Conservation (phyloP, 2,888 invertebrate genomes). For the Phortica okadai region DNA sequence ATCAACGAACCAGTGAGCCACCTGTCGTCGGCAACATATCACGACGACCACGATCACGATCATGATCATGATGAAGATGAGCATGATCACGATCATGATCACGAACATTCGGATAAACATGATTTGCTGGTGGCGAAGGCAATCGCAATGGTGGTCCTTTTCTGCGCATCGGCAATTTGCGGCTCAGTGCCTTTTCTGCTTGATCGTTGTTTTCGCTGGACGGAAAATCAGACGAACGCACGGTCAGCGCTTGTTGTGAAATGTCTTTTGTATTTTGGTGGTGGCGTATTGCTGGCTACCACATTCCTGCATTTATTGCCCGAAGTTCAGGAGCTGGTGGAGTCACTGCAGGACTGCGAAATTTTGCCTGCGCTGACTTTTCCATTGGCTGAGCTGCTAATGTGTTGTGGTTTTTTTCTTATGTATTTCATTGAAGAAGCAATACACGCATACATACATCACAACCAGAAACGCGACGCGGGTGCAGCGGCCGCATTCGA, state of each 20-base stretch:
- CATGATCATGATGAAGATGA: constrained; percentile 39
- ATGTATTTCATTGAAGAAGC: constrained; percentile 89
- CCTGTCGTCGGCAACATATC: constrained; percentile 45
- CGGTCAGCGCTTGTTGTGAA: constrained; percentile 78
- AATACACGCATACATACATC: constrained; percentile 84
- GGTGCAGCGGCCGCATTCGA: constrained; percentile 70
- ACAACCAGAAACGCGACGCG: constrained; percentile 68
- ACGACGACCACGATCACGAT: constrained; percentile 33
- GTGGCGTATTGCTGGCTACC: constrained; percentile 89
- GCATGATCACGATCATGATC: constrained; percentile 50
- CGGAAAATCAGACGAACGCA: constrained; percentile 71
- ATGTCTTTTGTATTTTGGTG: constrained; percentile 86
- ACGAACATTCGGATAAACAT: constrained; percentile 57
- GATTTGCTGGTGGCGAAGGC: constrained; percentile 84
- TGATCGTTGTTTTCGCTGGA: constrained; percentile 82
- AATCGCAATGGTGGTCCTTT: constrained; percentile 88
- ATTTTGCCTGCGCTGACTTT: constrained; percentile 79
- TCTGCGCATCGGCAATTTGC: constrained; percentile 85
- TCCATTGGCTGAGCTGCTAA: constrained; percentile 83
- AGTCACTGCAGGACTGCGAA: constrained; percentile 77
- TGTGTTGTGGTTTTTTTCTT: constrained; percentile 86
- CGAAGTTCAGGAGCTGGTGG: constrained; percentile 85
- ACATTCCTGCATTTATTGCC: constrained; percentile 89
- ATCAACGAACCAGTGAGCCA: constrained; percentile 60
- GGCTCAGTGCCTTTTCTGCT: constrained; percentile 86